Evolutionary conservation across 2,888 invertebrate species (phyloP), one percentile per base, ranked within the genome.

Genomic region (Amaurobius ferox): DNA sequence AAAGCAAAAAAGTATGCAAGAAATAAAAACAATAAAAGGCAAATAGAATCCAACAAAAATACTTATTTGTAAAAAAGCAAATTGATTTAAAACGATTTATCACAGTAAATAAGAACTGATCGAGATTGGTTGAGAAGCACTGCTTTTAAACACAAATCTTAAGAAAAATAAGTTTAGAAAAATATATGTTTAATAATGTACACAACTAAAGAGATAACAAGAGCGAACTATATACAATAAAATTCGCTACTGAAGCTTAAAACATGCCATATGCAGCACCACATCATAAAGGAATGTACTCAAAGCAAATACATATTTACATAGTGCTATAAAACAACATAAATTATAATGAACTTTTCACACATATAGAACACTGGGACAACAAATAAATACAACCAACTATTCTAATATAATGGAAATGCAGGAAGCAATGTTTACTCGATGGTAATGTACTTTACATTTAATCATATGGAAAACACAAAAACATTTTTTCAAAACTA

Each of bases 221-320:
- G 55, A 55, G 55, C 23, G 23, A 55, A 23, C 55, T 55, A 55
- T 55, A 23, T 55, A 55, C 55, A 55, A 55, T 55, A 55, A 55
- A 44, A 55, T 55, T 23, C 55, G 23, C 55, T 55, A 55, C 23
- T 9, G 2, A 55, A 55, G 55, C 55, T 55, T 55, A 23, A n/a
- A 55, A 55, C 55, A 44, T 55, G 55, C 55, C 23, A 19, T 35
- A 2, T 23, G 23, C 19, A 55, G 55, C 55, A 55, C 44, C 44
- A 44, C 55, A 23, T 55, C 23, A 55, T n/a, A 55, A 55, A 55
- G 23, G 55, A 55, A 55, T 55, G 55, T 55, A 55, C 55, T 55
- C 23, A 55, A 55, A 44, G 23, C 55, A 1, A n/a, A 55, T 35
- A 55, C 5, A 11, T 55, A 55, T 55, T 55, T 55, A 55, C 55